phyloP scores from a whole-genome alignment of 2,888 invertebrate species.

The Alentia gelatinosa region DNA sequence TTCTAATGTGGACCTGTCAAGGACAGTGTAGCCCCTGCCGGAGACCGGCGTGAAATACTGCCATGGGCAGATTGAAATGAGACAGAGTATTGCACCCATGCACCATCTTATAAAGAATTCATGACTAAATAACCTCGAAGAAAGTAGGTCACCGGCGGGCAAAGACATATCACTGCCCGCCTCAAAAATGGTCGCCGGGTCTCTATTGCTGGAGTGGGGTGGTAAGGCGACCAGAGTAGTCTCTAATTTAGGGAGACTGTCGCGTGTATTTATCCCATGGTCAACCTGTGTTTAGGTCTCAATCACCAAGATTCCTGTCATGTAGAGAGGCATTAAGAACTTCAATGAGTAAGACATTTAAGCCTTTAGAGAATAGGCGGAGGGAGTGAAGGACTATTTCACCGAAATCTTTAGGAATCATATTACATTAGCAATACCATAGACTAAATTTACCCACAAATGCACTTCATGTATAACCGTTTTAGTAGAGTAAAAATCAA shows the following conservation, averaged over 20 bases:
- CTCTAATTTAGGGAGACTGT: background rate
- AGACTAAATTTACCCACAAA: no score
- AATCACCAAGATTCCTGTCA: no score
- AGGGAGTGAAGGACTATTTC: no score
- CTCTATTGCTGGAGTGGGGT: background rate
- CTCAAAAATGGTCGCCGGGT: background rate
- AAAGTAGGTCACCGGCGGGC: constrained; percentile 17
- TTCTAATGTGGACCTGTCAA: background rate
- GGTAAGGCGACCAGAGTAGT: background rate
- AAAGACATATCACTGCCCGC: constrained; percentile 10
- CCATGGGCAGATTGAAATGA: constrained; percentile 11
- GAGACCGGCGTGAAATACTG: background rate
- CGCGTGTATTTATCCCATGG: no score
- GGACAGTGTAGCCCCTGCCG: background rate
- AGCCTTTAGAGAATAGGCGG: no score
- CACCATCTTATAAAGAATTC: constrained; percentile 25
- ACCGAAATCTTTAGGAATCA: no score
- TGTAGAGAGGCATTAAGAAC: no score
- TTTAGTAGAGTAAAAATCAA: no score
- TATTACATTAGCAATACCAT: no score
- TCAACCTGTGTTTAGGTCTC: no score
- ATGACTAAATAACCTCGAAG: constrained; percentile 33
- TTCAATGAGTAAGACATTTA: no score
- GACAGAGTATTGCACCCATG: constrained; percentile 30
- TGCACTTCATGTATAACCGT: no score